These are phyloP conservation scores for Perdita meconis DNA, from an alignment of 2,888 invertebrate genomes.

Conservation along the genomic window DNA sequence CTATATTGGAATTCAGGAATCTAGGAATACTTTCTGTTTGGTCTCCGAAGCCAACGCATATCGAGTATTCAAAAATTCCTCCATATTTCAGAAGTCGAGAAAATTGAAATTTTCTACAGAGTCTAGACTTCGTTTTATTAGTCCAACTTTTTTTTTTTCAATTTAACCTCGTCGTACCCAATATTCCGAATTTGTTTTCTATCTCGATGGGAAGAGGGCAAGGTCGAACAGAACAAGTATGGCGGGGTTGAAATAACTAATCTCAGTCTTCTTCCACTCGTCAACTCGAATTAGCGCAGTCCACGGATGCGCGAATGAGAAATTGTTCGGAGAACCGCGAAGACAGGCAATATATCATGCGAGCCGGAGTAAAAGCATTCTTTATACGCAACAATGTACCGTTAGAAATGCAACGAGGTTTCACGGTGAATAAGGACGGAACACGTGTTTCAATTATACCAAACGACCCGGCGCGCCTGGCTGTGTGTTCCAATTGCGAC, in stretches of 20 bases:
- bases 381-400: slow-evolving; percentile 4
- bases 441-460: slow-evolving; percentile 28
- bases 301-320: background rate
- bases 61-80: background rate
- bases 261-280: background rate
- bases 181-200: too few relatives aligned
- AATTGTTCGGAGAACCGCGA: slow-evolving; percentile 5
- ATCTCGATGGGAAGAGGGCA: too few relatives aligned
- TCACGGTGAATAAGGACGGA: slow-evolving; percentile 7
- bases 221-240: too few relatives aligned
- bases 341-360: slow-evolving; percentile 31
- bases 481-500: background rate
- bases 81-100: too few relatives aligned
- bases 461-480: background rate
- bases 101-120: too few relatives aligned
- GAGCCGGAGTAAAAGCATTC: slow-evolving; percentile 10
- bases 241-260: background rate
- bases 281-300: background rate
- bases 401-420: slow-evolving; percentile 12
- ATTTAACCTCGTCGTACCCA: too few relatives aligned
- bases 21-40: background rate
- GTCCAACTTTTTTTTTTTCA: too few relatives aligned
- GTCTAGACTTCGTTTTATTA: too few relatives aligned
- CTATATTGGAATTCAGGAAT: background rate
- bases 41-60: background rate